Evolutionary conservation across 2,888 invertebrate genomes (phyloP).

Genomic region (Drepana falcataria): DNA sequence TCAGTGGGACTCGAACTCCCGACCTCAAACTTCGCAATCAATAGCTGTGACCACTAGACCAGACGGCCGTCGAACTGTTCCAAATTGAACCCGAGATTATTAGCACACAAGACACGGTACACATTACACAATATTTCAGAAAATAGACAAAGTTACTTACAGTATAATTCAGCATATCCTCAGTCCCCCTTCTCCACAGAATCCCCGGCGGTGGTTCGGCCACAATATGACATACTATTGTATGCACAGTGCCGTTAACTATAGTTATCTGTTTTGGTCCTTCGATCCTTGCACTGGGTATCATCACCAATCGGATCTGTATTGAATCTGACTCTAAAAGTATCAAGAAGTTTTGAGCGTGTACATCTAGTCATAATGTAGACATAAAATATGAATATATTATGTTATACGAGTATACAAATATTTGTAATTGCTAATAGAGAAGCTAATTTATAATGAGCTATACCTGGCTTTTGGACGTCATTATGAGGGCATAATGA

Average conservation of each 20-base stretch:
- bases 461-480: too few species aligned
- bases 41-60: too few species aligned
- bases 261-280: conserved; percentile 46
- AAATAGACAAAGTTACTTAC: conserved; percentile 30
- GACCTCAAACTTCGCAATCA: too few species aligned
- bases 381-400: too few species aligned
- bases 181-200: conserved; percentile 54
- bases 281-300: conserved; percentile 44
- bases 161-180: conserved; percentile 43
- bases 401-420: too few species aligned
- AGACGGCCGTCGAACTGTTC: too few species aligned
- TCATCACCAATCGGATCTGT: conserved; percentile 36
- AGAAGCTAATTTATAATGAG: too few species aligned
- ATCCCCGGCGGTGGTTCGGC: conserved; percentile 51
- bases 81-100: background rate
- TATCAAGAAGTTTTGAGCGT: background rate
- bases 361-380: too few species aligned
- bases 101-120: conserved; percentile 1
- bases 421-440: too few species aligned
- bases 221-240: conserved; percentile 38
- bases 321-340: conserved; percentile 50
- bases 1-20: too few species aligned
- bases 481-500: too few species aligned
- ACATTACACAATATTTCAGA: background rate
- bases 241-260: conserved; percentile 35